phyloP scores from a whole-genome alignment of 2,888 invertebrate species.

The Venustoraphidia nigricollis region DNA sequence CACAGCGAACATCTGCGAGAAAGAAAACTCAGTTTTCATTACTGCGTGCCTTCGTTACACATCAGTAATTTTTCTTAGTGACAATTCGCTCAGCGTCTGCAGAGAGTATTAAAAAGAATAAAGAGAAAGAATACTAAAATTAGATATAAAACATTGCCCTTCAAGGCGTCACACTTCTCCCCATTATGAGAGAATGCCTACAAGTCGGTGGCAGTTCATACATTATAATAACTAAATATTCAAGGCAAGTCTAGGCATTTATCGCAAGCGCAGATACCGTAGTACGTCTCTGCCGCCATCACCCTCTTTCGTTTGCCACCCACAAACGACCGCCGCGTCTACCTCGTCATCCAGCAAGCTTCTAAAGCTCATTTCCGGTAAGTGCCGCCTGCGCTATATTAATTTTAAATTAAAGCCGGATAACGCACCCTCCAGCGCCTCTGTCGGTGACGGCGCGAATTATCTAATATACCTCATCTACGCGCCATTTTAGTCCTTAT shows the following conservation, averaged over 20 bases:
- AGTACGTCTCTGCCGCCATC: slow-evolving; percentile 1
- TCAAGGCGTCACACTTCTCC: background rate
- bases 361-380: slow-evolving; percentile 53
- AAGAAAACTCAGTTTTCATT: too few relatives aligned
- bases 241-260: background rate
- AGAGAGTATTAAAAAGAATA: background rate
- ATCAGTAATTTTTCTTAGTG: too few relatives aligned
- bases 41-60: too few relatives aligned
- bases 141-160: background rate
- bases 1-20: too few relatives aligned
- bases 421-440: slow-evolving; percentile 27
- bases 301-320: slow-evolving; percentile 3
- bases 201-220: background rate
- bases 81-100: too few relatives aligned
- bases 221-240: background rate
- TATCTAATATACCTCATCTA: slow-evolving; percentile 1
- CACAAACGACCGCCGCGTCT: slow-evolving; percentile 15
- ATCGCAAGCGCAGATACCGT: background rate
- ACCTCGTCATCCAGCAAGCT: slow-evolving; percentile 15
- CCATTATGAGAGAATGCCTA: background rate
- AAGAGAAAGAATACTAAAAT: background rate
- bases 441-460: slow-evolving; percentile 10
- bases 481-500: background rate
- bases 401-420: slow-evolving; percentile 54
- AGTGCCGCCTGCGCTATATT: slow-evolving; percentile 50